Evolutionary conservation across 2,113 vertebrate species (phyloP), one percentile per base, ranked within the genome.

Genomic region (Xenopus laevis): DNA sequence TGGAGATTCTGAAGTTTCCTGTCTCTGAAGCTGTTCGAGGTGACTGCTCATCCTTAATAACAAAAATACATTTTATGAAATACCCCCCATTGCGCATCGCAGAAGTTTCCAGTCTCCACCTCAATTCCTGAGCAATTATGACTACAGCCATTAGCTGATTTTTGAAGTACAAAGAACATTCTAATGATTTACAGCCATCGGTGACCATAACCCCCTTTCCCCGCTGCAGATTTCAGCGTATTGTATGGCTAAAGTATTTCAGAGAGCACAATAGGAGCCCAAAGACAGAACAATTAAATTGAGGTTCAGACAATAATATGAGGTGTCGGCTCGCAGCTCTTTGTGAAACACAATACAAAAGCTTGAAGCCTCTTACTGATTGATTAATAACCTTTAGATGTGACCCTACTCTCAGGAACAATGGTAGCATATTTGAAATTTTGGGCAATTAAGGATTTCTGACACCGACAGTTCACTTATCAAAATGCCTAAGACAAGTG

Each of bases 321-420:
- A 8, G 45, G 18, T 6, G 30, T 1, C 23, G 23, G 23, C 23
- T 27, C 23, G 2, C 23, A 27, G 23, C 23, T 27, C 23, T 27
- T 27, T 27, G 23, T 27, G 23, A 27, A 27, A 33, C 58, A 30
- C 58, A 45, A 27, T 30, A 44, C 40, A 18, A 11, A 55, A 65
- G 55, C 72, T 18, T 17, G 16, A 23, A 55, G 50, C n/a, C n/a
- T 65, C 69, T 55, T 16, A 0, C 1, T 85, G 88, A 89, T 78
- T 87, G 88, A 89, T 83, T 77, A 80, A 79, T 88, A 83, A 87
- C 88, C 88, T 89, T 90, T 84, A 82, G 73, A 62, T 47, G 72
- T 46, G 83, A 69, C 67, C 50, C 78, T 16, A 69, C 23, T 79
- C 83, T 1, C 67, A 65, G 79, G 78, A 88, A 81, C 83, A 80